Evolutionary conservation across 1,140 invertebrate genomes (phyloP).

Genomic region (Vanessa tameamea): DNA sequence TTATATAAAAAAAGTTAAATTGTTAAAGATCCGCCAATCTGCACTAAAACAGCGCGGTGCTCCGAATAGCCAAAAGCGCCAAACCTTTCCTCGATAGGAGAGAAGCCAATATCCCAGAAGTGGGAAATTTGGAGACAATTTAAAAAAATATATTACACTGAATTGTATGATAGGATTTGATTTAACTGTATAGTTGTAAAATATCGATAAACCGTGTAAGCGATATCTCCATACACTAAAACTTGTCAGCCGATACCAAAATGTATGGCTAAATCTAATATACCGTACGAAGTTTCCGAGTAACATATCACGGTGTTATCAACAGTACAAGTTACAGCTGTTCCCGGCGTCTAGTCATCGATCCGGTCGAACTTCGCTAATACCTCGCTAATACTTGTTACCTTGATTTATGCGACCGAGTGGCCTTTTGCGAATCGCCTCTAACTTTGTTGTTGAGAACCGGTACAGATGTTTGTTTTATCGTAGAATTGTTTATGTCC

Average conservation of each 20-base stretch:
- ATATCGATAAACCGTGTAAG: no score
- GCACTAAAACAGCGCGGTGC: no score
- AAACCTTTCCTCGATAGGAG: no score
- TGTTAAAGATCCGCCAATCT: no score
- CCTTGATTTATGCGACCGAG: slow-evolving; percentile 14
- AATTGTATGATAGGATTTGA: no score
- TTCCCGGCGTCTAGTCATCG: slow-evolving; percentile 10
- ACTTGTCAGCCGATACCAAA: background rate
- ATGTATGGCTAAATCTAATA: background rate
- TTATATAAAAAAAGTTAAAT: no score
- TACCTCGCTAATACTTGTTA: slow-evolving; percentile 7
- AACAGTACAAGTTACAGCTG: slow-evolving; percentile 8
- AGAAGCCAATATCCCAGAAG: no score
- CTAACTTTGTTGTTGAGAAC: slow-evolving; percentile 8
- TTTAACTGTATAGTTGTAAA: no score
- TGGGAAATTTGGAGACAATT: no score
- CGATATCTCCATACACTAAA: background rate
- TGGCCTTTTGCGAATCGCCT: slow-evolving; percentile 7
- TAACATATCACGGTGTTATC: slow-evolving; percentile 10
- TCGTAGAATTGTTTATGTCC: background rate
- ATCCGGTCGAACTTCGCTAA: slow-evolving; percentile 8
- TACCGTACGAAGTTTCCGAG: background rate
- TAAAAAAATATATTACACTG: no score
- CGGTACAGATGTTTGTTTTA: slow-evolving; percentile 3
- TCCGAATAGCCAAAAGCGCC: no score